Evolutionary conservation across 1,140 invertebrate genomes (phyloP).

Genomic region (Cyclargus thomasi): DNA sequence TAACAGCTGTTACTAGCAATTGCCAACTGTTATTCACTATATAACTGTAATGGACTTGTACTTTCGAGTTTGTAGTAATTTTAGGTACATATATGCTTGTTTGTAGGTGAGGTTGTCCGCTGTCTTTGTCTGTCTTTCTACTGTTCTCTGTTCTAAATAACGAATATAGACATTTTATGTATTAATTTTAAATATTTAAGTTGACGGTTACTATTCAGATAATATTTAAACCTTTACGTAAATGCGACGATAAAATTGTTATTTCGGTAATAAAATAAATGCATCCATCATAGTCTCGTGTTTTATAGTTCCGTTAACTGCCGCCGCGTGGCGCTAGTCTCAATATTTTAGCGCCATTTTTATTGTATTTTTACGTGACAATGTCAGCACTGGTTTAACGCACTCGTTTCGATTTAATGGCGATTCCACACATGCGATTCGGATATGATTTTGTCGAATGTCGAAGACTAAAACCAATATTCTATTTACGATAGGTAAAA

Average conservation of each 20-base stretch:
- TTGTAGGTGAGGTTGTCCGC: no score
- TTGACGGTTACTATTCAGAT: not conserved
- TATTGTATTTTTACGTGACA: slow-evolving; percentile 3
- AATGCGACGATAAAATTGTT: not conserved
- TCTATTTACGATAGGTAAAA: no score
- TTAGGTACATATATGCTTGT: no score
- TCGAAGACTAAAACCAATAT: not conserved
- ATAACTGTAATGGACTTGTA: no score
- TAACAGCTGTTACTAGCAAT: no score
- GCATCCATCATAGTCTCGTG: not conserved
- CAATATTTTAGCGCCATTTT: not conserved
- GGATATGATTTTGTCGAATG: not conserved
- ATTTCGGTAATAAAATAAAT: not conserved
- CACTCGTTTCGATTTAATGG: not conserved
- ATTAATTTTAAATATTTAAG: no score
- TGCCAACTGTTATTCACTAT: no score
- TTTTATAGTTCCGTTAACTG: slow-evolving; percentile 3
- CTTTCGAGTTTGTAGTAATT: no score
- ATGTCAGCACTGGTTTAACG: not conserved
- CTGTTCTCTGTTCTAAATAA: no score
- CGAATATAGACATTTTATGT: no score
- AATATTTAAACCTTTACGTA: not conserved
- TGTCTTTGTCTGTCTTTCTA: no score
- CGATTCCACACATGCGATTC: not conserved
- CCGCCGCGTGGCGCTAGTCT: not conserved